phyloP scores from a whole-genome alignment of 1,140 invertebrate species.

The Bombus impatiens region DNA sequence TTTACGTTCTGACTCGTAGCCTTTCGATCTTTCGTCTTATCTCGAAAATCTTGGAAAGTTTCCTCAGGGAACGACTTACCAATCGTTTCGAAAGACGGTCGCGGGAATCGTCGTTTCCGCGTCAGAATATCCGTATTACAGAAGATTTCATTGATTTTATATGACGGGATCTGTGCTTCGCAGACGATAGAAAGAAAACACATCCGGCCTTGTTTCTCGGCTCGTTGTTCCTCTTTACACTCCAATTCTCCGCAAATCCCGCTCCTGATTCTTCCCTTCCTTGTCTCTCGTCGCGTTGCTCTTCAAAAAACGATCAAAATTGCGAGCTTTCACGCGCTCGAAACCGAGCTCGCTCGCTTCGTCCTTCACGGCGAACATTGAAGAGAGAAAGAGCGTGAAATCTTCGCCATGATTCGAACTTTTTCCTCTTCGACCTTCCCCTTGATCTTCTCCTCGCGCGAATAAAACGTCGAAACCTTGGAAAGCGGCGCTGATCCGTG shows the following conservation, averaged over 20 bases:
- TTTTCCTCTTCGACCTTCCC: not conserved
- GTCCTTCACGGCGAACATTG: no score
- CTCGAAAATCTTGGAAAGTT: not conserved
- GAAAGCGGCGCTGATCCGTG: not conserved
- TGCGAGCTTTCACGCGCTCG: not conserved
- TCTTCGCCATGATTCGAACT: not conserved
- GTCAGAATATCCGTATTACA: not conserved
- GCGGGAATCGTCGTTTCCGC: not conserved
- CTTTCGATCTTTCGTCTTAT: not conserved
- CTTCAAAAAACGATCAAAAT: not conserved
- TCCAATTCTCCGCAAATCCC: not conserved
- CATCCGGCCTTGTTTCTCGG: not conserved
- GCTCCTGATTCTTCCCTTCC: not conserved
- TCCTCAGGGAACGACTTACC: not conserved
- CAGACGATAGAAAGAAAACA: not conserved
- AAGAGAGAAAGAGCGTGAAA: not conserved
- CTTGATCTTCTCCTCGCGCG: not conserved
- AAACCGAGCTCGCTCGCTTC: not conserved
- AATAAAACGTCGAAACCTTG: not conserved
- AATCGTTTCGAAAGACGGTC: not conserved
- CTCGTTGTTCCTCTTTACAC: not conserved
- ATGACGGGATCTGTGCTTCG: no score
- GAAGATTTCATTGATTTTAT: conserved; percentile 13
- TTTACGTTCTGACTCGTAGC: no score
- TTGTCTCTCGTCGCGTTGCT: no score